Evolutionary conservation across 2,113 vertebrate genomes (phyloP), one percentile per base, ranked within the genome.

Genomic region (Halichoerus grypus): DNA sequence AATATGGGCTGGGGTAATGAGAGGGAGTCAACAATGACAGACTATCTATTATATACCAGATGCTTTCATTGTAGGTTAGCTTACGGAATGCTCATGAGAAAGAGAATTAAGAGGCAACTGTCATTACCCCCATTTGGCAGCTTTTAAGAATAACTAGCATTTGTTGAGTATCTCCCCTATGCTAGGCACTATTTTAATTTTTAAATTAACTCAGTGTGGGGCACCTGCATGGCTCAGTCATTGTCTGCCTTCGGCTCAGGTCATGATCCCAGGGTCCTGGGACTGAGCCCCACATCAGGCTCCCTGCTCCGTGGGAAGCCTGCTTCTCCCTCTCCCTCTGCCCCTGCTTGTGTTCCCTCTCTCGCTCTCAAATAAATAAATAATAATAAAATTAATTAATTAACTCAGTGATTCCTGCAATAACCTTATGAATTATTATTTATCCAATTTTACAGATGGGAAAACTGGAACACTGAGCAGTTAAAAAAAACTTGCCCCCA

Each of bases 151-250:
- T 71, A 94, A 88, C 0, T 65, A 28, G 36, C 39, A 84, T 36
- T 72, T 11, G 42, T 28, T 67, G 13, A 86, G 24, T 11, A 86
- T 31, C 51, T 80, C 16, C 6, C 49, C 65, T 85, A 22, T 81
- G 6, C 21, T 36, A 51, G 21, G 7, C 14, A 82, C 67, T 82
- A 59, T 91, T 84, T 91, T 67, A 71, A 49, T 79, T 91, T 90
- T 88, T 94, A 82, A 92, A 79, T 95, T 72, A 77, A 88, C 65
- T 94, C 26, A 67, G 39, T 49, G 36, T 46, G 46, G 46, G 46
- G 46, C 46, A 8, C 46, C 46, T 46, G 46, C 8, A 7, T 46
- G 46, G 46, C 46, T 46, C 46, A 8, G 46, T 46, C 46, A 46
- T 46, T 46, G 46, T 46, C 46, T 46, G 46, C 46, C 46, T 46